Conservation (phyloP, 2,113 vertebrate species). For the Engystomops pustulosus region DNA sequence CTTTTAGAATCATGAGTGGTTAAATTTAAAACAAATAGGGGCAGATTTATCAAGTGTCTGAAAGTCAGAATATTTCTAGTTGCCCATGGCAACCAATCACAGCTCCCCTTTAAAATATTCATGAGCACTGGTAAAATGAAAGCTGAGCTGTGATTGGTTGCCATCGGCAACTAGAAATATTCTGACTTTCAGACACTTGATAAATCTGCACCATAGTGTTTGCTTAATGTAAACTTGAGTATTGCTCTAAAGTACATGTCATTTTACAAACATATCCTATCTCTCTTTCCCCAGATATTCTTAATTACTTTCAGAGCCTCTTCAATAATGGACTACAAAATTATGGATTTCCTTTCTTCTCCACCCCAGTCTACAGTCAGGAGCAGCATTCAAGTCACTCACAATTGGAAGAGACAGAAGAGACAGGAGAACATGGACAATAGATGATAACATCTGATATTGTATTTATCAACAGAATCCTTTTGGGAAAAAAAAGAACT, state of each 20-base stretch:
- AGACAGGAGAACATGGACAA: constrained; percentile 68
- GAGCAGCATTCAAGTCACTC: constrained; percentile 65
- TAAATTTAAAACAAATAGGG: too few relatives aligned
- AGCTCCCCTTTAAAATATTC: too few relatives aligned
- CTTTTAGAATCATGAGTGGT: too few relatives aligned
- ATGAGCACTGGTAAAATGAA: too few relatives aligned
- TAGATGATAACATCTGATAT: constrained; percentile 61
- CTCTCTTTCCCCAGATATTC: constrained; percentile 68
- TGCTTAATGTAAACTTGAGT: too few relatives aligned
- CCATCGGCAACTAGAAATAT: too few relatives aligned
- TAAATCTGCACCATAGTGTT: too few relatives aligned
- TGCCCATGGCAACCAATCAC: too few relatives aligned
- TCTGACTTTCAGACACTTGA: too few relatives aligned
- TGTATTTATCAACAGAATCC: neutral
- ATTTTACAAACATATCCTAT: neutral
- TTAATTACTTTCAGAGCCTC: constrained; percentile 80
- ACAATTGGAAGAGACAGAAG: constrained; percentile 67
- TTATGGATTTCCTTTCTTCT: constrained; percentile 75
- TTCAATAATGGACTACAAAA: constrained; percentile 77
- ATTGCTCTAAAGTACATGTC: neutral
- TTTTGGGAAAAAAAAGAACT: constrained; percentile 31
- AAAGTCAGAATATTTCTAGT: too few relatives aligned
- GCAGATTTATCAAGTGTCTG: too few relatives aligned
- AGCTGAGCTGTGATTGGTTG: too few relatives aligned
- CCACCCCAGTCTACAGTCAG: constrained; percentile 65